A percentile compares a stretch with the other conserved stretches of the same genome.
Evolutionary conservation across 2,797 vertebrate genomes (phyloP).

Genomic region (Eurystomus glaucurus): DNA sequence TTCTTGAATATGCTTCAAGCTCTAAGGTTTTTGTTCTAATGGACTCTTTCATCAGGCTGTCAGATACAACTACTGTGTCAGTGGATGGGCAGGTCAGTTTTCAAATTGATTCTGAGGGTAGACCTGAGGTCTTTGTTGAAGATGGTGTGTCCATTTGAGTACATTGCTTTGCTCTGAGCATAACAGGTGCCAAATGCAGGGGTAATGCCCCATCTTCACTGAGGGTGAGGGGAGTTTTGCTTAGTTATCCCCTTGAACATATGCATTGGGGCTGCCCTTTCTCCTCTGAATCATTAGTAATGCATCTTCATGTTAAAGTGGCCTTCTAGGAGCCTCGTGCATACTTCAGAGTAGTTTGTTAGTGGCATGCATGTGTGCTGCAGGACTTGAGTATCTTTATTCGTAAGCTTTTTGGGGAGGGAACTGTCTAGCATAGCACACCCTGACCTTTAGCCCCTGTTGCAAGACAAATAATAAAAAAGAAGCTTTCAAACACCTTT

Average conservation of each 20-base stretch:
- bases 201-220: not conserved
- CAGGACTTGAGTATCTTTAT: not conserved
- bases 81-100: not conserved
- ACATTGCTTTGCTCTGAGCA: not conserved
- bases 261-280: fast-evolving
- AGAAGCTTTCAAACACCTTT: not conserved
- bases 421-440: not conserved
- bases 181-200: not conserved
- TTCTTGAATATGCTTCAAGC: not conserved
- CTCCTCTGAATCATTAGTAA: not conserved
- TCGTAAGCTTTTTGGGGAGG: not conserved
- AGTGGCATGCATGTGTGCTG: not conserved
- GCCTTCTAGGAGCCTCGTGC: not conserved
- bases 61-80: not conserved
- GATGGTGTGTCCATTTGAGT: not conserved
- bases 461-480: not conserved
- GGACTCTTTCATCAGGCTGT: not conserved
- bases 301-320: not conserved
- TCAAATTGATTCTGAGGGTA: not conserved
- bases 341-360: not conserved
- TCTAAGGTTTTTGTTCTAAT: not conserved
- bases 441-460: not conserved
- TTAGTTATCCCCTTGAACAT: not conserved
- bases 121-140: not conserved
- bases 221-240: not conserved